Evolutionary conservation across 2,888 invertebrate genomes (phyloP).

Genomic region (Eristalis arbustorum): DNA sequence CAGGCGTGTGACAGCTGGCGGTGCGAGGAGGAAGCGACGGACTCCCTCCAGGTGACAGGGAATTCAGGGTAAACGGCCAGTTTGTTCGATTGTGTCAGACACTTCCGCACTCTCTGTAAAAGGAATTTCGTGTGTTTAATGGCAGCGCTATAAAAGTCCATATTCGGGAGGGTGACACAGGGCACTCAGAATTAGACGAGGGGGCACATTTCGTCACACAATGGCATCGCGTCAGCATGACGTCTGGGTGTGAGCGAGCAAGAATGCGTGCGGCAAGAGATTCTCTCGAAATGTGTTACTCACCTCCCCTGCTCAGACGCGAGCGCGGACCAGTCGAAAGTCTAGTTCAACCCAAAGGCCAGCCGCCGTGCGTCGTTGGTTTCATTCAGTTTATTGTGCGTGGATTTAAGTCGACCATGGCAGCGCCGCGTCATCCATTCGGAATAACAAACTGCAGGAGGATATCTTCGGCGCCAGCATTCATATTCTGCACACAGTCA

Average conservation of each 20-base stretch:
- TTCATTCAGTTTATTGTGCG: not conserved
- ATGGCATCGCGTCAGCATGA: not conserved
- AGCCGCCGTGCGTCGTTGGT: not conserved
- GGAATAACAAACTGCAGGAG: not conserved
- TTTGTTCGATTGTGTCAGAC: not conserved
- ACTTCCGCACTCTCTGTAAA: constrained; percentile 16
- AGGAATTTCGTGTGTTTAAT: not conserved
- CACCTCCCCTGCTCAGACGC: not conserved
- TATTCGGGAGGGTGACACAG: not conserved
- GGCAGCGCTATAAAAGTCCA: not conserved
- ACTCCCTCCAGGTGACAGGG: constrained; percentile 1
- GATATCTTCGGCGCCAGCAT: not conserved
- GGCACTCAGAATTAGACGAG: not conserved
- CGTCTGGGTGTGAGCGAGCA: not conserved
- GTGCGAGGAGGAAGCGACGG: not conserved
- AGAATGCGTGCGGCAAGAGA: not conserved
- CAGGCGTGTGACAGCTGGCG: too few relatives aligned
- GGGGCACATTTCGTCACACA: not conserved
- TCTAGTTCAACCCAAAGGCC: not conserved
- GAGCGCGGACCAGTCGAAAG: not conserved
- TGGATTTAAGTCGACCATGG: not conserved
- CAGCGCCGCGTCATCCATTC: not conserved
- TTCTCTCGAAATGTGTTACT: not conserved
- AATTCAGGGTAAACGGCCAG: constrained; percentile 34
- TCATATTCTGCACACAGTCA: not conserved